phyloP scores from a whole-genome alignment of 2,888 invertebrate genomes.

The Phania funesta region DNA sequence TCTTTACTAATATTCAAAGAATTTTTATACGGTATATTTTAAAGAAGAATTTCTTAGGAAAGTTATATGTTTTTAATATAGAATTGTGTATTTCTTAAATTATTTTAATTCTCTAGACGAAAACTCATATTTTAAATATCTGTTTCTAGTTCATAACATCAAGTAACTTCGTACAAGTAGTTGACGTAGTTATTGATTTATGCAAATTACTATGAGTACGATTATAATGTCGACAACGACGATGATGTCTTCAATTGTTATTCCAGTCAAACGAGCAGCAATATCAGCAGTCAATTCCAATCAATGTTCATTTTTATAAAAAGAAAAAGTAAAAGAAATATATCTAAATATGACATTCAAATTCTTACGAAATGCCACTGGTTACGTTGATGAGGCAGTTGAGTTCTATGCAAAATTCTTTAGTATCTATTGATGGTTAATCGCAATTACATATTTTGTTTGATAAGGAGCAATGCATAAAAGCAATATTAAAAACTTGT shows the following conservation, averaged over 20 bases:
- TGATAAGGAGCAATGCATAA: no score
- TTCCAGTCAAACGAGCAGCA: conserved; percentile 38
- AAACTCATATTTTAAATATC: no score
- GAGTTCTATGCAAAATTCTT: no score
- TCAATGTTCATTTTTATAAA: conserved; percentile 38
- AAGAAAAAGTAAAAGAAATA: background rate
- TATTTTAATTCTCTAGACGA: no score
- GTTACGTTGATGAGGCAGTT: background rate
- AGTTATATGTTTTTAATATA: no score
- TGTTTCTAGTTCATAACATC: background rate
- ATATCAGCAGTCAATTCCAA: conserved; percentile 31
- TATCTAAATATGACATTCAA: background rate
- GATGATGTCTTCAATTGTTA: conserved; percentile 15
- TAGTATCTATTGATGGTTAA: no score
- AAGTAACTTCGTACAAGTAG: conserved; percentile 4
- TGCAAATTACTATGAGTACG: conserved; percentile 19
- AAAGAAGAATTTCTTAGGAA: no score
- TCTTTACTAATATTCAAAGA: no score
- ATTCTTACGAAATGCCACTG: conserved; percentile 5
- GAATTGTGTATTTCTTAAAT: no score
- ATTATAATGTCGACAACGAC: conserved; percentile 23
- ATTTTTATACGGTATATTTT: no score
- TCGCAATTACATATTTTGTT: no score
- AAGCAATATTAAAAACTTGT: no score
- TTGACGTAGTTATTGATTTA: conserved; percentile 33